These are phyloP conservation scores for Mongoloraphidia duomilia DNA, from an alignment of 2,888 invertebrate species.

Conservation along the genomic window DNA sequence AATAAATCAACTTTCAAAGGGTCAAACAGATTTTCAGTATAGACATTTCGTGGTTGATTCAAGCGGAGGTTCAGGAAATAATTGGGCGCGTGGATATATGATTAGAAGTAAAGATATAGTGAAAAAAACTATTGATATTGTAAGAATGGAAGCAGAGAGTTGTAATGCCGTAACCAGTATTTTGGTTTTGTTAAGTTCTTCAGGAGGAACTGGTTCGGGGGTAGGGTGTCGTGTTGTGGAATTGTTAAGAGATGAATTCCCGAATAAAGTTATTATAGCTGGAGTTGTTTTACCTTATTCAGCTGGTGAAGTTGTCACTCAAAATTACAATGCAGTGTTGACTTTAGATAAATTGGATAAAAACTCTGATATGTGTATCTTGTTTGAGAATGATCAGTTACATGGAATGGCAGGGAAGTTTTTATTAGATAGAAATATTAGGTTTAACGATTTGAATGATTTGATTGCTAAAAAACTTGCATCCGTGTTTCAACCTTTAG, in stretches of 20 bases:
- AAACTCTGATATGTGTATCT: constrained; percentile 26
- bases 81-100: constrained; percentile 37
- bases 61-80: constrained; percentile 35
- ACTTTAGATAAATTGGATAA: constrained; percentile 32
- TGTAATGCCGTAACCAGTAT: constrained; percentile 30
- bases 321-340: constrained; percentile 36
- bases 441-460: constrained; percentile 31
- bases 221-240: constrained; percentile 32
- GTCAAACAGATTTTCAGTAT: constrained; percentile 23
- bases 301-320: constrained; percentile 35
- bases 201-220: constrained; percentile 40
- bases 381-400: constrained; percentile 35
- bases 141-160: constrained; percentile 30
- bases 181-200: constrained; percentile 31
- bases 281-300: constrained; percentile 32
- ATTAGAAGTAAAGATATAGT: constrained; percentile 27
- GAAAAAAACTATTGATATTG: constrained; percentile 25
- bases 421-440: constrained; percentile 22
- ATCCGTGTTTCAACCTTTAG: constrained; percentile 31
- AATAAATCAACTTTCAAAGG: constrained; percentile 22
- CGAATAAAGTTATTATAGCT: constrained; percentile 30
- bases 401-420: constrained; percentile 27
- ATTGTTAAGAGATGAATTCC: constrained; percentile 28
- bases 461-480: constrained; percentile 32
- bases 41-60: constrained; percentile 28